Evolutionary conservation across 2,113 vertebrate genomes (phyloP).

Genomic region (Heptranchias perlo): DNA sequence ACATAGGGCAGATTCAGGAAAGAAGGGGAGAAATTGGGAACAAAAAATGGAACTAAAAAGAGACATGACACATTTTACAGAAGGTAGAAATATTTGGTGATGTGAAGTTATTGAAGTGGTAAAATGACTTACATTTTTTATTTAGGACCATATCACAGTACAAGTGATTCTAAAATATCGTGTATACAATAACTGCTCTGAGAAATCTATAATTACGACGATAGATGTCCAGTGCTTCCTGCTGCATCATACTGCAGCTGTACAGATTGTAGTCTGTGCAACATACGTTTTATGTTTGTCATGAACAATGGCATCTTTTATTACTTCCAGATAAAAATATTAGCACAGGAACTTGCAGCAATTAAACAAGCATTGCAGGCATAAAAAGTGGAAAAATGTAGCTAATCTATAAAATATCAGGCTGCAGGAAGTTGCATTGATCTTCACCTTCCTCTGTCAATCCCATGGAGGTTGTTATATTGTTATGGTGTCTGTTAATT

Average conservation of each 20-base stretch:
- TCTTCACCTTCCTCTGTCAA: conserved; percentile 30
- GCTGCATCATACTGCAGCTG: not conserved
- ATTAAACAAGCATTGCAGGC: not conserved
- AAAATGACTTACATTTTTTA: not conserved
- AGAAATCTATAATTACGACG: conserved; percentile 13
- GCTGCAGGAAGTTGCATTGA: conserved; percentile 18
- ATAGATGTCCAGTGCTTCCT: not conserved
- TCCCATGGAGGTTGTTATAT: not conserved
- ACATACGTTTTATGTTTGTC: conserved; percentile 21
- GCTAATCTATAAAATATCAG: conserved; percentile 20
- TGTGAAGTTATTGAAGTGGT: not conserved
- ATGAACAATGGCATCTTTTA: conserved; percentile 24
- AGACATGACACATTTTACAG: not conserved
- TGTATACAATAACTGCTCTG: not conserved
- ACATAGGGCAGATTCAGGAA: not conserved
- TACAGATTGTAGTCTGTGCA: not conserved
- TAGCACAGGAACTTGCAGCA: conserved; percentile 15
- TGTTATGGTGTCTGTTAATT: not conserved
- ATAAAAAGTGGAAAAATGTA: not conserved
- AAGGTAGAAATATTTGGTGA: not conserved
- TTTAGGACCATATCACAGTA: not conserved
- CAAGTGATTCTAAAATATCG: not conserved
- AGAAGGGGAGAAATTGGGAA: no score
- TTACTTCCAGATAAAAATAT: conserved; percentile 26
- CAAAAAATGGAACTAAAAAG: not conserved